These are phyloP conservation scores for Dreissena rostriformis DNA, from an alignment of 1,140 invertebrate genomes.

Conservation along the genomic window DNA sequence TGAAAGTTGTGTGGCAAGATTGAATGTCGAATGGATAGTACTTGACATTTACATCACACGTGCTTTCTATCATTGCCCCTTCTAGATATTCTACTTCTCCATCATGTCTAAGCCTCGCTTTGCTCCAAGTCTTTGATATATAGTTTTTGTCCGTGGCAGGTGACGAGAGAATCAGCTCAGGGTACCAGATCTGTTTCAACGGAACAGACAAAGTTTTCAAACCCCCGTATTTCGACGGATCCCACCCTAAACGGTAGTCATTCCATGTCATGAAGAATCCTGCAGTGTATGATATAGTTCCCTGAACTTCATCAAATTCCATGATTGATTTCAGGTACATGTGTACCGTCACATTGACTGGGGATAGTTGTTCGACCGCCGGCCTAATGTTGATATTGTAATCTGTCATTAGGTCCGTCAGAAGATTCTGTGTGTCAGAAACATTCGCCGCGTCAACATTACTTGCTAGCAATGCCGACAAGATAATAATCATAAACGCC, in stretches of 20 bases:
- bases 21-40: constrained; percentile 98
- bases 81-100: constrained; percentile 19
- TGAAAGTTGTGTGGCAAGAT: constrained; percentile 98
- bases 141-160: constrained; percentile 1
- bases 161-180: constrained; percentile 43
- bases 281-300: constrained; percentile 46
- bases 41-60: constrained; percentile 97
- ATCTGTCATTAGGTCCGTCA: neutral
- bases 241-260: constrained; percentile 9
- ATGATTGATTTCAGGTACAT: constrained; percentile 30
- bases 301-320: constrained; percentile 54
- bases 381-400: constrained; percentile 34
- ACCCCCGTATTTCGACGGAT: neutral
- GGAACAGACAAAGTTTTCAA: neutral
- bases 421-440: constrained; percentile 22
- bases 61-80: constrained; percentile 92
- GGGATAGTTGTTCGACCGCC: neutral
- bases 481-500: too few relatives aligned
- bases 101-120: neutral
- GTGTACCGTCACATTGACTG: neutral
- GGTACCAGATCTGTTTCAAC: constrained; percentile 49
- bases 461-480: too few relatives aligned
- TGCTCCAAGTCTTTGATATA: constrained; percentile 13
- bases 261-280: constrained; percentile 40
- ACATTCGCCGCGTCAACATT: neutral